Evolutionary conservation across 2,797 vertebrate genomes (phyloP).

Genomic region (Steatocranus sp.): DNA sequence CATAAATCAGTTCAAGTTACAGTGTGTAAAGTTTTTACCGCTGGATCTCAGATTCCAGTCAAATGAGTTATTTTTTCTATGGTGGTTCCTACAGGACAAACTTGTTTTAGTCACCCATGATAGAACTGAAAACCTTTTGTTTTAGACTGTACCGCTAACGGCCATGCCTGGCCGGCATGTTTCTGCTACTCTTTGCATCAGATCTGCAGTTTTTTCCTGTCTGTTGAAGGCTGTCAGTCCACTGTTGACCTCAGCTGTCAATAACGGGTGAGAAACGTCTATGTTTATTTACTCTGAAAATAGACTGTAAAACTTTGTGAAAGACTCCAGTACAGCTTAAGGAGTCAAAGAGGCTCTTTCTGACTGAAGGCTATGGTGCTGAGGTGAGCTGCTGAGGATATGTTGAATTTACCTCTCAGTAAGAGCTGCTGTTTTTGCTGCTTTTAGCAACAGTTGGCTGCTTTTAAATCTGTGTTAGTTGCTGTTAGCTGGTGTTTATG

Average conservation of each 20-base stretch:
- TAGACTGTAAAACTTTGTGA: not conserved
- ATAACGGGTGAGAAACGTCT: not conserved
- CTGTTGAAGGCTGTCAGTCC: not conserved
- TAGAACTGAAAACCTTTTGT: not conserved
- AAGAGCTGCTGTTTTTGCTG: not conserved
- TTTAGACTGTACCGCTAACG: not conserved
- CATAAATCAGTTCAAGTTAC: too few species aligned
- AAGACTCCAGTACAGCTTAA: not conserved
- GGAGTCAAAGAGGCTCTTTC: not conserved
- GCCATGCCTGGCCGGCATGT: fast-evolving
- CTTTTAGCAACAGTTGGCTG: not conserved
- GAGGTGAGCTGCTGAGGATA: not conserved
- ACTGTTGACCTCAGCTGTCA: not conserved
- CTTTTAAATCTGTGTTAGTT: not conserved
- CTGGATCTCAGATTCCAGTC: not conserved
- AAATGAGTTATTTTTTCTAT: not conserved
- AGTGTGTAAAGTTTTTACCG: not conserved
- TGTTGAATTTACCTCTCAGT: not conserved
- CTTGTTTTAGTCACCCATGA: not conserved
- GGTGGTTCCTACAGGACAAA: not conserved
- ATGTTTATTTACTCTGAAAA: not conserved
- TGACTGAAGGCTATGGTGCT: not conserved
- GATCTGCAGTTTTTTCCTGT: not conserved
- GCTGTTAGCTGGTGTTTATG: not conserved
- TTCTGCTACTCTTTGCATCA: not conserved